These are phyloP conservation scores for Lagorchestes hirsutus DNA, from an alignment of 2,797 vertebrate species.

Conservation along the genomic window DNA sequence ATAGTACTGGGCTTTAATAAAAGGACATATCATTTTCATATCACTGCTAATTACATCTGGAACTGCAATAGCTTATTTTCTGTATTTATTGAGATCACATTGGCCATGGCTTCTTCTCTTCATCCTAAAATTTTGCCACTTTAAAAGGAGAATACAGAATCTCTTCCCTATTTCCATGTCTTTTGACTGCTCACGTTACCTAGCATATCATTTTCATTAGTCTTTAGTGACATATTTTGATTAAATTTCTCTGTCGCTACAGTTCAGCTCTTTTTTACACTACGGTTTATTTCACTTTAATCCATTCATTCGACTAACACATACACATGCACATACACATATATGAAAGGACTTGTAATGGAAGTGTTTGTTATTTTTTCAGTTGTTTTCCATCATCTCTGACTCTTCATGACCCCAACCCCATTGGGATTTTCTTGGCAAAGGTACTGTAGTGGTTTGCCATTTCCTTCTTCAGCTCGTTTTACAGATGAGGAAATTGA, in stretches of 20 bases:
- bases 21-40: slow-evolving; percentile 39
- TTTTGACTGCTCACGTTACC: slow-evolving; percentile 54
- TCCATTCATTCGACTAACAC: background rate
- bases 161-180: background rate
- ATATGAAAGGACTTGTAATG: background rate
- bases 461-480: background rate
- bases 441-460: background rate
- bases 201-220: slow-evolving; percentile 23
- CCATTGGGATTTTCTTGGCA: background rate
- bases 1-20: slow-evolving; percentile 52
- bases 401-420: too few species aligned
- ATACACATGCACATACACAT: background rate
- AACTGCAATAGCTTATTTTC: slow-evolving; percentile 51
- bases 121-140: slow-evolving; percentile 4
- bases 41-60: slow-evolving; percentile 26
- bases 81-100: slow-evolving; percentile 57
- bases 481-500: background rate
- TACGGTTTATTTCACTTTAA: background rate
- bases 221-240: background rate
- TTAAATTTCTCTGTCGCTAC: background rate
- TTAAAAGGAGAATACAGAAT: slow-evolving; percentile 23
- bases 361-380: background rate
- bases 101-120: slow-evolving; percentile 49
- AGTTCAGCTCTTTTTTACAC: background rate
- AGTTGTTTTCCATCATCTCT: background rate